phyloP scores from a whole-genome alignment of 2,797 vertebrate species.

The Gastrophryne carolinensis region DNA sequence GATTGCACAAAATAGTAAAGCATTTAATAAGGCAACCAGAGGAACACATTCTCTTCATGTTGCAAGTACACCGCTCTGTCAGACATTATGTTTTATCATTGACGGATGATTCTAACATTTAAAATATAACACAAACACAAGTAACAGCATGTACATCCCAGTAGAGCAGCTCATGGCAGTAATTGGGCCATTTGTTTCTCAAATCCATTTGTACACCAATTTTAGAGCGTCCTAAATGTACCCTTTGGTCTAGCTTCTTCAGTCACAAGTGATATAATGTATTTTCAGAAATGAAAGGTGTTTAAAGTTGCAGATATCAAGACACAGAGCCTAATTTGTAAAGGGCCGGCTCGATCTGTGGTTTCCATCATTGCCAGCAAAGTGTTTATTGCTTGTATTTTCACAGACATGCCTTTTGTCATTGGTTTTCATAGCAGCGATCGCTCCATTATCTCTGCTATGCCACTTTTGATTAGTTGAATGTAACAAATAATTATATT shows the following conservation, averaged over 20 bases:
- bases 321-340: slow-evolving; percentile 14
- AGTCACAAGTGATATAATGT: not conserved
- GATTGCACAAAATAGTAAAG: too few species aligned
- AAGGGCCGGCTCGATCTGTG: too few species aligned
- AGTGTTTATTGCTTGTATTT: too few species aligned
- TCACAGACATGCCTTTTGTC: too few species aligned
- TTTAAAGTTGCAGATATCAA: slow-evolving; percentile 8
- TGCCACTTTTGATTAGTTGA: too few species aligned
- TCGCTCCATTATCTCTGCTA: too few species aligned
- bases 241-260: not conserved
- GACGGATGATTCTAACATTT: not conserved
- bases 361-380: too few species aligned
- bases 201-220: slow-evolving; percentile 20
- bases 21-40: not conserved
- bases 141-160: not conserved
- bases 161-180: slow-evolving; percentile 2
- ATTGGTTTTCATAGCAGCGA: too few species aligned
- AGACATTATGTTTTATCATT: not conserved
- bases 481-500: too few species aligned
- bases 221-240: slow-evolving; percentile 15
- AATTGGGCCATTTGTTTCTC: slow-evolving; percentile 38
- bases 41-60: not conserved
- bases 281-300: not conserved
- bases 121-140: slow-evolving; percentile 12
- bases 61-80: too few species aligned